Conservation (phyloP, 2,797 vertebrate genomes). For the Dicrostonyx torquatus region DNA sequence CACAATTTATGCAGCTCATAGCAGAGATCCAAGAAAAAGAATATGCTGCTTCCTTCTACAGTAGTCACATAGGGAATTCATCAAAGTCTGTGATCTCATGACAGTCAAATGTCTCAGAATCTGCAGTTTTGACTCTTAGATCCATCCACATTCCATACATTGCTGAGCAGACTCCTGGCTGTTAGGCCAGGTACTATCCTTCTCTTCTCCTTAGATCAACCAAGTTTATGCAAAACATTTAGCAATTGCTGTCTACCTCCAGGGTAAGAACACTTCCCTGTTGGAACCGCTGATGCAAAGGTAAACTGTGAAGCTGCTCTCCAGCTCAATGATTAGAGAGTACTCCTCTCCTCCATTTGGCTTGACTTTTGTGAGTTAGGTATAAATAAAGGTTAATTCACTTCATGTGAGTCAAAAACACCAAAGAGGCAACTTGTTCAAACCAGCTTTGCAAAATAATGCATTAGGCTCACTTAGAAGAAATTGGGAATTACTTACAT, state of each 20-base stretch:
- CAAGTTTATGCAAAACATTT: not conserved
- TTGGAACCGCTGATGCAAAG: not conserved
- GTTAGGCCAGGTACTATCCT: not conserved
- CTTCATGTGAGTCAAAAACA: not conserved
- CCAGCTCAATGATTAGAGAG: not conserved
- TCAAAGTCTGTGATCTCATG: not conserved
- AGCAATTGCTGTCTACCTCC: not conserved
- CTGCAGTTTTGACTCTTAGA: not conserved
- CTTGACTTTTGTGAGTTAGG: not conserved
- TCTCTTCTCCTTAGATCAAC: not conserved
- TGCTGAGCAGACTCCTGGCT: not conserved
- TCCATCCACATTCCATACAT: not conserved
- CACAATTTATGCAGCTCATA: not conserved
- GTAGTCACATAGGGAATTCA: not conserved
- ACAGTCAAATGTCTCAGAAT: not conserved
- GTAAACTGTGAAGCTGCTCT: not conserved
- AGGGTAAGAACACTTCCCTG: not conserved
- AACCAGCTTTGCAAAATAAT: not conserved
- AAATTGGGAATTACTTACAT: not conserved
- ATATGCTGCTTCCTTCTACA: not conserved
- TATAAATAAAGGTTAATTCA: not conserved
- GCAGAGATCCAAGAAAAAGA: not conserved
- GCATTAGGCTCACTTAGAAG: not conserved
- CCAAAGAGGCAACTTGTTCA: not conserved
- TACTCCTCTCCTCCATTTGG: not conserved